A percentile compares a stretch with the other conserved stretches of the same genome.
Conservation (phyloP, 92 coral and sea anemone genomes). For the Epizoanthus fatuus region DNA sequence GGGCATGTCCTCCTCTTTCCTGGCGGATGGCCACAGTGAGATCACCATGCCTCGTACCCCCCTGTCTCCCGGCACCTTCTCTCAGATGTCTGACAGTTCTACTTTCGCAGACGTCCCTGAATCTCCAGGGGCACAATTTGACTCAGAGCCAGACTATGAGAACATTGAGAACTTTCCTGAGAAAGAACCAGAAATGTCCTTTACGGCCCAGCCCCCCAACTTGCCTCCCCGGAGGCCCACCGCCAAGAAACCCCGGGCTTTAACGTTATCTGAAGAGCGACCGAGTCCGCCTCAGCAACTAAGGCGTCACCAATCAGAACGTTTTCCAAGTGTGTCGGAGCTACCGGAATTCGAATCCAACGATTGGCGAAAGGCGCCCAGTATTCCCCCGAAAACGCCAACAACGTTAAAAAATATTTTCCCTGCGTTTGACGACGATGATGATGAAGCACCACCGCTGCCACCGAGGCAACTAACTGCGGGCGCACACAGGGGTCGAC, state of each 20-base stretch:
- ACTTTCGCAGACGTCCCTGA: conserved; percentile 77
- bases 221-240: conserved; percentile 82
- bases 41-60: conserved; percentile 71
- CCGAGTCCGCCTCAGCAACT: conserved; percentile 41
- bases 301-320: conserved; percentile 66
- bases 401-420: conserved; percentile 25
- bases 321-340: conserved; percentile 29
- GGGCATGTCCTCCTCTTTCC: conserved; percentile 57
- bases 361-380: conserved; percentile 25
- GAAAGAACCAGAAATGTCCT: conserved; percentile 60
- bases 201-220: conserved; percentile 70
- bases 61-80: conserved; percentile 37
- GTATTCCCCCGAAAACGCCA: conserved; percentile 49
- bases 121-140: conserved; percentile 67
- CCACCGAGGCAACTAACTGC: conserved; percentile 79
- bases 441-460: conserved; percentile 74
- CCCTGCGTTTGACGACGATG: conserved; percentile 55
- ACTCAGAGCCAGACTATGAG: conserved; percentile 86
- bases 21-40: conserved; percentile 59
- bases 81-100: conserved; percentile 73
- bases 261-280: conserved; percentile 69
- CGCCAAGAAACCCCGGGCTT: conserved; percentile 72
- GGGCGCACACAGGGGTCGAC: conserved; percentile 61
- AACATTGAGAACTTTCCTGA: conserved; percentile 91
- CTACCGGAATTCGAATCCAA: conserved; percentile 30